A percentile compares a stretch with the other conserved stretches of the same genome.
These are phyloP conservation scores for Benthochromis sp. DNA, from an alignment of 2,113 vertebrate genomes.

Conservation along the genomic window DNA sequence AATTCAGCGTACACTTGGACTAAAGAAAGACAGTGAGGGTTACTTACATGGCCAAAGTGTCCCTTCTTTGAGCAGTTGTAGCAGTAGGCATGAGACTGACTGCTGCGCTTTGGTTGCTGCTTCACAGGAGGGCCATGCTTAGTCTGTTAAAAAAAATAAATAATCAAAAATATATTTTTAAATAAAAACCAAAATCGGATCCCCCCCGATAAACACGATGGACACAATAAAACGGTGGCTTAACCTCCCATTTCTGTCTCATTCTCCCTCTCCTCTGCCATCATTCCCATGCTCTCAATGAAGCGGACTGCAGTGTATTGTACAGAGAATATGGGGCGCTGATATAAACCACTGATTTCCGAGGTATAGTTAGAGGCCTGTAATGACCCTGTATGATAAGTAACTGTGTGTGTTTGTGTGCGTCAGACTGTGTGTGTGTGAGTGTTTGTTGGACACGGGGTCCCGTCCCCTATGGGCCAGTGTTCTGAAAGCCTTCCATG, in stretches of 20 bases:
- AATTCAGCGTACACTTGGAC: background rate
- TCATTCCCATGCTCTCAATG: slow-evolving; percentile 49
- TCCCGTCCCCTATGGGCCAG: slow-evolving; percentile 64
- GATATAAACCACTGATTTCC: slow-evolving; percentile 67
- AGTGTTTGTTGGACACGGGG: slow-evolving; percentile 45
- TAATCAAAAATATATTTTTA: background rate
- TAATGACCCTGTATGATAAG: slow-evolving; percentile 73
- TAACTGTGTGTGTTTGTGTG: slow-evolving; percentile 37
- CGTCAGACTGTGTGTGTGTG: slow-evolving; percentile 27
- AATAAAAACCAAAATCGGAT: background rate
- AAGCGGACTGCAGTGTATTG: slow-evolving; percentile 29
- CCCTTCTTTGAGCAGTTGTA: slow-evolving; percentile 72
- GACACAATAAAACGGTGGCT: background rate
- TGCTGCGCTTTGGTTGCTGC: background rate
- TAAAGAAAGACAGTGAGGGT: background rate
- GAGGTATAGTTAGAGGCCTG: slow-evolving; percentile 66
- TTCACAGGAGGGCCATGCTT: slow-evolving; percentile 17
- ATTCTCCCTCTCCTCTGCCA: background rate
- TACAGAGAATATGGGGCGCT: slow-evolving; percentile 42
- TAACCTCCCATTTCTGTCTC: background rate
- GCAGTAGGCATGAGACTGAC: slow-evolving; percentile 52
- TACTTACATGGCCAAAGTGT: slow-evolving; percentile 72
- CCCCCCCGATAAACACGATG: background rate
- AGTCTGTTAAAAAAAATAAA: slow-evolving; percentile 15
- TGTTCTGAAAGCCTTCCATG: slow-evolving; percentile 72